A percentile compares a stretch with the other conserved stretches of the same genome.
Conservation (phyloP, 64 coral and sea anemone genomes). For the Porites lutea region DNA sequence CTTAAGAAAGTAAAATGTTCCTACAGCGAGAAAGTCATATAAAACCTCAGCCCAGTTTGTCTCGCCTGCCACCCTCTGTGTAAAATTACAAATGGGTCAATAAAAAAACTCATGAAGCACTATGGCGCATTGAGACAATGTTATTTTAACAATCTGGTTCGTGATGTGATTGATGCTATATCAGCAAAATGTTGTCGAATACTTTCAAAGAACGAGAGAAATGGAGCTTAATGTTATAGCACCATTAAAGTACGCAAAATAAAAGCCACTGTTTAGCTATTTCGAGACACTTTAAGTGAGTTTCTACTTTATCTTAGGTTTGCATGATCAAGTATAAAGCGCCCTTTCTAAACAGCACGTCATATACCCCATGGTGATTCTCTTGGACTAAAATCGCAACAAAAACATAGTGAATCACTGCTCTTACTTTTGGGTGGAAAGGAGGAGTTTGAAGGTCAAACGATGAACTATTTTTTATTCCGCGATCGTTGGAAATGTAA, state of each 20-base stretch:
- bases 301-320: neutral
- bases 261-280: neutral
- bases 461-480: neutral
- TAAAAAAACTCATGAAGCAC: neutral
- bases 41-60: neutral
- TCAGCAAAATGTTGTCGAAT: neutral
- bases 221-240: neutral
- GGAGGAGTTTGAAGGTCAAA: neutral
- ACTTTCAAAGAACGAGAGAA: neutral
- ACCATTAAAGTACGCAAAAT: neutral
- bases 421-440: neutral
- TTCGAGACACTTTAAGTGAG: neutral
- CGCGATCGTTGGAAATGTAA: neutral
- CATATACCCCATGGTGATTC: neutral
- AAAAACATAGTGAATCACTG: neutral
- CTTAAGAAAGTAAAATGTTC: conserved; percentile 5
- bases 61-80: conserved; percentile 8
- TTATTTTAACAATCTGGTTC: neutral
- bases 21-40: neutral
- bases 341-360: neutral
- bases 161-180: neutral
- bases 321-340: neutral
- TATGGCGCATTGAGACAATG: neutral
- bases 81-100: neutral
- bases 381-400: neutral